Conservation (phyloP, 30 jellyfish, hydroid and myxozoan species). For the Haliclystus octoradiatus region DNA sequence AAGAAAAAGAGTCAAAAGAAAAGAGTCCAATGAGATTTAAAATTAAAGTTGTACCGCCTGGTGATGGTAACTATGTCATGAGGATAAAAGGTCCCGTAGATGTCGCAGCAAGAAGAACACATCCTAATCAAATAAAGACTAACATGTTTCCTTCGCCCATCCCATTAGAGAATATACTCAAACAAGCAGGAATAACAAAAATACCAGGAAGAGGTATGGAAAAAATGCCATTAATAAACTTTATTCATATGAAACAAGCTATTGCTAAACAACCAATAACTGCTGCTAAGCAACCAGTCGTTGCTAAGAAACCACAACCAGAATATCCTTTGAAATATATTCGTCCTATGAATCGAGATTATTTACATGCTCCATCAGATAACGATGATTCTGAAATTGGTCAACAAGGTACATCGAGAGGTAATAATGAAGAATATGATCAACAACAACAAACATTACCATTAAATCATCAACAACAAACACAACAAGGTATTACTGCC, state of each 20-base stretch:
- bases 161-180: neutral
- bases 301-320: constrained; percentile 10
- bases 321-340: constrained; percentile 16
- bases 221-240: neutral
- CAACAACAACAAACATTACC: no score
- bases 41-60: constrained; percentile 63
- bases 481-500: neutral
- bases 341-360: constrained; percentile 43
- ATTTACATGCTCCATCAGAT: constrained; percentile 22
- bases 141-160: neutral
- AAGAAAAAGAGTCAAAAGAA: neutral
- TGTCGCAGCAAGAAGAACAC: neutral
- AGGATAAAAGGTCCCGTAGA: constrained; percentile 86
- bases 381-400: neutral
- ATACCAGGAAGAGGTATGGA: neutral
- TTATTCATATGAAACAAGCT: neutral
- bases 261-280: constrained; percentile 16
- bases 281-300: no score
- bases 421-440: neutral
- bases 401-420: neutral
- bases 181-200: neutral
- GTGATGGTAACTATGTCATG: constrained; percentile 78
- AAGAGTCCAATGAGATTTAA: constrained; percentile 50
- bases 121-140: neutral
- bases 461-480: neutral